These are phyloP conservation scores for Ricordea florida DNA, from an alignment of 92 coral and sea anemone genomes.

Conservation along the genomic window DNA sequence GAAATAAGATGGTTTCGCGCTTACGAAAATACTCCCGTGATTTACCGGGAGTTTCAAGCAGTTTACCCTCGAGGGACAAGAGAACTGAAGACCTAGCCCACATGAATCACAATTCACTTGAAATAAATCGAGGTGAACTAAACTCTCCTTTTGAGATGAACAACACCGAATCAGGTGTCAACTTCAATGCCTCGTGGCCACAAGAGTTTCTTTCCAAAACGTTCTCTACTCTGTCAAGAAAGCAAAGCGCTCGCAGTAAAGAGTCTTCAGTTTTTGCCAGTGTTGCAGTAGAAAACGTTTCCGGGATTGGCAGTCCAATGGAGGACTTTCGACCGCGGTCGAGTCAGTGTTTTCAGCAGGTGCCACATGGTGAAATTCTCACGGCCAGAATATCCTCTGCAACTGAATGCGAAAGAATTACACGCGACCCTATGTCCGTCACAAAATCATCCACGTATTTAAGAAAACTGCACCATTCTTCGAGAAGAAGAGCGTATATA, in stretches of 20 bases:
- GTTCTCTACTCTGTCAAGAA: background rate
- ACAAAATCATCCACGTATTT: background rate
- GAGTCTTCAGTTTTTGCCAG: background rate
- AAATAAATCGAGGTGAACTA: too few species aligned
- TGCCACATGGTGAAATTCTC: conserved; percentile 38
- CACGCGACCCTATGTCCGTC: conserved; percentile 53
- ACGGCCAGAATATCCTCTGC: conserved; percentile 79
- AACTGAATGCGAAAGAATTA: conserved; percentile 49
- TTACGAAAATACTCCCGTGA: too few species aligned
- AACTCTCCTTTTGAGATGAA: background rate
- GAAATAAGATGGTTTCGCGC: conserved; percentile 13
- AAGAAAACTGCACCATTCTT: background rate
- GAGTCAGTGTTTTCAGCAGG: conserved; percentile 48
- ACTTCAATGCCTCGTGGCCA: conserved; percentile 70
- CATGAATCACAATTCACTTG: too few species aligned
- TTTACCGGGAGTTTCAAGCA: too few species aligned
- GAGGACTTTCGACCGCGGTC: conserved; percentile 66
- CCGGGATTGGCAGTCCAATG: conserved; percentile 23
- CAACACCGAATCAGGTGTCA: background rate
- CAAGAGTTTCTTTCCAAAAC: conserved; percentile 51
- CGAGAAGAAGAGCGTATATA: conserved; percentile 51
- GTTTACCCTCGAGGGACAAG: background rate
- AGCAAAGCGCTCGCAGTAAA: background rate
- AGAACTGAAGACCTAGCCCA: too few species aligned
- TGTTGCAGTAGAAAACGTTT: conserved; percentile 32